Percentiles rank a stretch among this genome's conserved stretches.
Evolutionary conservation across 2,113 vertebrate species (phyloP).

Genomic region (Paraplagusia blochii): DNA sequence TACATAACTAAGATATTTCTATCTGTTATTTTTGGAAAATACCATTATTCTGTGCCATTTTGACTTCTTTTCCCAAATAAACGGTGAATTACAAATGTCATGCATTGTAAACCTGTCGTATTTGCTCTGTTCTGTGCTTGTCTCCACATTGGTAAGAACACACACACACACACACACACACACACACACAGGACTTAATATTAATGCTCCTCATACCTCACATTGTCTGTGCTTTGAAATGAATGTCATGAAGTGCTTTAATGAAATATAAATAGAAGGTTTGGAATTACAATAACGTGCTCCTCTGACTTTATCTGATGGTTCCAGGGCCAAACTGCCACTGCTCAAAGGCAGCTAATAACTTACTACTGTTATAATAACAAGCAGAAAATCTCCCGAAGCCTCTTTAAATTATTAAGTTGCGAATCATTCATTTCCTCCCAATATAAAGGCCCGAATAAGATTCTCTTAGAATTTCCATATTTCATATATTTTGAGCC

Average conservation of each 20-base stretch:
- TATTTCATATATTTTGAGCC: conserved; percentile 39
- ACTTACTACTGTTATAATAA: conserved; percentile 40
- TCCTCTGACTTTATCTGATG: conserved; percentile 44
- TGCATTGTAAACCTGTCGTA: conserved; percentile 17
- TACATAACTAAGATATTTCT: too few species aligned
- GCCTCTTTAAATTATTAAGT: conserved; percentile 47
- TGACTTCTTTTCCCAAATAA: background rate
- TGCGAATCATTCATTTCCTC: conserved; percentile 48
- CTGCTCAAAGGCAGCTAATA: conserved; percentile 19
- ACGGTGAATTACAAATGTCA: conserved; percentile 6
- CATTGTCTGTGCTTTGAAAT: conserved; percentile 22
- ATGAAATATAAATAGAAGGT: conserved; percentile 62
- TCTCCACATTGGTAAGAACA: conserved; percentile 13
- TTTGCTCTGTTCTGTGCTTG: conserved; percentile 19
- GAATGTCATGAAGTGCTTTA: conserved; percentile 61
- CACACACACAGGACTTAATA: conserved; percentile 21
- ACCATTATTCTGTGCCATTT: too few species aligned
- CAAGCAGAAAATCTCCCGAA: conserved; percentile 34
- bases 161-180: background rate
- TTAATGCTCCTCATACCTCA: conserved; percentile 54
- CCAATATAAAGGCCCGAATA: conserved; percentile 45
- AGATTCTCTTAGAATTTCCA: conserved; percentile 41
- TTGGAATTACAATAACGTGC: conserved; percentile 53
- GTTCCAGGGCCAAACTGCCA: conserved; percentile 15
- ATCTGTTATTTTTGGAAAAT: too few species aligned